Conservation (phyloP, 2,888 invertebrate species). For the Lathronympha strigana region DNA sequence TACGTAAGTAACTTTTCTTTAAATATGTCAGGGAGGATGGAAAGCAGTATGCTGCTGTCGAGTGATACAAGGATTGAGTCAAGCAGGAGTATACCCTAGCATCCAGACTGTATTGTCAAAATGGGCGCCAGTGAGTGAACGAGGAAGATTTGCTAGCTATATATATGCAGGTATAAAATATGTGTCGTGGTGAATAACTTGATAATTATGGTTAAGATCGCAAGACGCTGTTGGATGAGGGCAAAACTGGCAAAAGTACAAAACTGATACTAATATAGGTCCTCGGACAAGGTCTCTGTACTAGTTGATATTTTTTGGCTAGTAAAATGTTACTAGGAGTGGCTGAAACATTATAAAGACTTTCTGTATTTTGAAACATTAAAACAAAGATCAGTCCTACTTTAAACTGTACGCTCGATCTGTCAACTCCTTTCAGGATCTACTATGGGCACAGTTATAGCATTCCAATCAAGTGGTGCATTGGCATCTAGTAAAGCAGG, state of each 20-base stretch:
- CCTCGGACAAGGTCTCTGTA: not conserved
- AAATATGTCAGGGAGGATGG: slow-evolving; percentile 26
- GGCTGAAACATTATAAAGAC: too few species aligned
- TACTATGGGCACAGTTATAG: slow-evolving; percentile 28
- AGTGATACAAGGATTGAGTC: slow-evolving; percentile 27
- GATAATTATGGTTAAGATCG: not conserved
- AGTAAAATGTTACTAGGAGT: too few species aligned
- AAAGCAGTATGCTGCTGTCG: slow-evolving; percentile 34
- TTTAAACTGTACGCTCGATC: not conserved
- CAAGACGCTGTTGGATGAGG: not conserved
- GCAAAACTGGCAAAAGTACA: too few species aligned
- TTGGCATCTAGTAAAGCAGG: slow-evolving; percentile 22
- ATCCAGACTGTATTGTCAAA: slow-evolving; percentile 18
- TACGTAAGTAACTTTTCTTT: not conserved
- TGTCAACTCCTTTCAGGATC: slow-evolving; percentile 13
- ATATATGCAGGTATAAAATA: slow-evolving; percentile 26
- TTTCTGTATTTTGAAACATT: not conserved
- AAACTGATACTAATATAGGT: too few species aligned
- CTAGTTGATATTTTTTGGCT: not conserved
- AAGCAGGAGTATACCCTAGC: slow-evolving; percentile 32
- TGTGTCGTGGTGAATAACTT: not conserved
- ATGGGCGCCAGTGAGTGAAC: slow-evolving; percentile 33
- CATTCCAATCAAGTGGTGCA: slow-evolving; percentile 26
- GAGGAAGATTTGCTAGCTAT: slow-evolving; percentile 19
- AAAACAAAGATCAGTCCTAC: too few species aligned